A percentile compares a stretch with the other conserved stretches of the same genome.
Evolutionary conservation across 2,888 invertebrate genomes (phyloP).

Genomic region (Griposia aprilina): DNA sequence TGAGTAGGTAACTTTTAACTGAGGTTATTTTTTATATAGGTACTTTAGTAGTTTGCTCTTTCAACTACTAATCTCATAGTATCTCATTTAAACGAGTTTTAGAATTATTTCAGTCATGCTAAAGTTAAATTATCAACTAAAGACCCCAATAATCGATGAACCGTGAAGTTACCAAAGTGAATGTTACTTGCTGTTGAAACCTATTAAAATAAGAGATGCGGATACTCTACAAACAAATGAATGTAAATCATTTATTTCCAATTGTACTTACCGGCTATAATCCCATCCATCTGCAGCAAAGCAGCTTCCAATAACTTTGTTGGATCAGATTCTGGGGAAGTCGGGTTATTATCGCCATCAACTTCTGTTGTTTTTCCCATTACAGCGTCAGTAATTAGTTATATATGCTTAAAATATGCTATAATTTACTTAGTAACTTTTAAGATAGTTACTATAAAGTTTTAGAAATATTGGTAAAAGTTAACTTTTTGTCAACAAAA

Average conservation of each 20-base stretch:
- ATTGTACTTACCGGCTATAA: constrained; percentile 93
- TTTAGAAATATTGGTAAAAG: constrained; percentile 71
- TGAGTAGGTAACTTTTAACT: constrained; percentile 42
- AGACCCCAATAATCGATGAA: constrained; percentile 77
- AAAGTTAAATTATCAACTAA: constrained; percentile 64
- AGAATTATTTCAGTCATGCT: constrained; percentile 21
- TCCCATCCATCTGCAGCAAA: constrained; percentile 96
- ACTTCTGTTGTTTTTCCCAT: constrained; percentile 88
- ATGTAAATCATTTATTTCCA: not conserved
- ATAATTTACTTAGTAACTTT: constrained; percentile 46
- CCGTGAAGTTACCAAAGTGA: constrained; percentile 72
- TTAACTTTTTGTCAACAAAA: constrained; percentile 85
- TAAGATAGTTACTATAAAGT: constrained; percentile 45
- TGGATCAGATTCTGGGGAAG: constrained; percentile 94
- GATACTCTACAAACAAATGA: not conserved
- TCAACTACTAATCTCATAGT: not conserved
- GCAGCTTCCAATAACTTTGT: constrained; percentile 96
- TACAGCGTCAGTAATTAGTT: constrained; percentile 69
- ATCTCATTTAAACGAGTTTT: not conserved
- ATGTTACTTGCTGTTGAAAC: constrained; percentile 23
- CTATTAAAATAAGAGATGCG: not conserved
- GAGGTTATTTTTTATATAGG: constrained; percentile 34
- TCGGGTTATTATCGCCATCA: constrained; percentile 89
- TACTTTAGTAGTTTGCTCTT: not conserved
- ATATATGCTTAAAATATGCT: constrained; percentile 32